Evolutionary conservation across 2,113 vertebrate genomes (phyloP).

Genomic region (Lanius collurio): DNA sequence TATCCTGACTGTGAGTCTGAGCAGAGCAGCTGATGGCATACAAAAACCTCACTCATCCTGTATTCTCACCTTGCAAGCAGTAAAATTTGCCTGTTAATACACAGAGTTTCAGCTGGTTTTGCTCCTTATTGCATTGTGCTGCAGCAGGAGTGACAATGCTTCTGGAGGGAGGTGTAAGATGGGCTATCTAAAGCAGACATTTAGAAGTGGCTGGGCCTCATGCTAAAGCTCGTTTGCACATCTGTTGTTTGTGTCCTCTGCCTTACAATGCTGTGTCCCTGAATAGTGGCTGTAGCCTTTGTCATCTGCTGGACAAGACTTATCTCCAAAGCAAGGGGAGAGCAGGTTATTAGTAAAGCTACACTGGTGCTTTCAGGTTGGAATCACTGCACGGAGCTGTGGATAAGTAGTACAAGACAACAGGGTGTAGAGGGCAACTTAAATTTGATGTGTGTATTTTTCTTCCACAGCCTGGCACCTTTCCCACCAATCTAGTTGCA

Average conservation of each 20-base stretch:
- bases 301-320: neutral
- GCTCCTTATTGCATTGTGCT: neutral
- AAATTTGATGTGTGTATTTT: neutral
- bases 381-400: neutral
- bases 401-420: neutral
- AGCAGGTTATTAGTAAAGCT: neutral
- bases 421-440: neutral
- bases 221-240: neutral
- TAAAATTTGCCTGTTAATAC: conserved; percentile 39
- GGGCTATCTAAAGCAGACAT: neutral
- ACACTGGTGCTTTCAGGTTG: neutral
- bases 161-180: neutral
- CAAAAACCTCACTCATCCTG: neutral
- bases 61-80: conserved; percentile 30
- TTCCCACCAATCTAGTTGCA: neutral
- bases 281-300: neutral
- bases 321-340: neutral
- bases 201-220: neutral
- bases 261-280: neutral
- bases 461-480: neutral
- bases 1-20: neutral
- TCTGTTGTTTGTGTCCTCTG: neutral
- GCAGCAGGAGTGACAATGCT: neutral
- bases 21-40: conserved; percentile 10
- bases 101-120: neutral